phyloP scores from a whole-genome alignment of 2,888 invertebrate genomes.

The Pimpla rufipes region DNA sequence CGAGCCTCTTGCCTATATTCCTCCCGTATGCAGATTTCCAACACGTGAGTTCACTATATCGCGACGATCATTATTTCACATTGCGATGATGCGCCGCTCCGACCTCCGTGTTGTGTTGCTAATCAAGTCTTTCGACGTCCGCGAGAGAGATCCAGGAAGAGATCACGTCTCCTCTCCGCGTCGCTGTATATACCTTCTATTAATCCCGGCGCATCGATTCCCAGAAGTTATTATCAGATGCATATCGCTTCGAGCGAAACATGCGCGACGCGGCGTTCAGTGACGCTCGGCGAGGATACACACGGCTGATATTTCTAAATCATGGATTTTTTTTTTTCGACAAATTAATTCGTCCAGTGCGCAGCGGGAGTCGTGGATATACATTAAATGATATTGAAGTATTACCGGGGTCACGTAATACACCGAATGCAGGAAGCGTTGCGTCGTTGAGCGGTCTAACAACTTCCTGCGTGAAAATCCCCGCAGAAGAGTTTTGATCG shows the following conservation, averaged over 20 bases:
- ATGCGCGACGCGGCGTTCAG: neutral
- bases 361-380: slow-evolving; percentile 3
- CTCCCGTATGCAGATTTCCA: slow-evolving; percentile 1
- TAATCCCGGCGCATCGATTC: slow-evolving; percentile 34
- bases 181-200: slow-evolving; percentile 33
- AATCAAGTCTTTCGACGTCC: slow-evolving; percentile 33
- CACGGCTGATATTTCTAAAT: neutral
- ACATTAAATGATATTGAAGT: neutral
- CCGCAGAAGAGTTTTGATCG: neutral
- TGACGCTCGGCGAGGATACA: neutral
- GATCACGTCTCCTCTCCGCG: slow-evolving; percentile 39
- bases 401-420: neutral
- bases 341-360: neutral
- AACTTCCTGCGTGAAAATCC: slow-evolving; percentile 73
- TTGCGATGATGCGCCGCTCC: slow-evolving; percentile 45
- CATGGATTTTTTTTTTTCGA: neutral
- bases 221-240: slow-evolving; percentile 44
- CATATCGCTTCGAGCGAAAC: neutral
- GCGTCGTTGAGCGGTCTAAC: slow-evolving; percentile 75
- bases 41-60: slow-evolving; percentile 26
- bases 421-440: slow-evolving; percentile 70
- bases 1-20: slow-evolving; percentile 17
- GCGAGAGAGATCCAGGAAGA: slow-evolving; percentile 56
- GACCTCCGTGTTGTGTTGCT: slow-evolving; percentile 8
- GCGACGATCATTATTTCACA: slow-evolving; percentile 52